Base-by-base conservation (phyloP, 2,113 vertebrate genomes). In the Oncorhynchus kisutch region DNA sequence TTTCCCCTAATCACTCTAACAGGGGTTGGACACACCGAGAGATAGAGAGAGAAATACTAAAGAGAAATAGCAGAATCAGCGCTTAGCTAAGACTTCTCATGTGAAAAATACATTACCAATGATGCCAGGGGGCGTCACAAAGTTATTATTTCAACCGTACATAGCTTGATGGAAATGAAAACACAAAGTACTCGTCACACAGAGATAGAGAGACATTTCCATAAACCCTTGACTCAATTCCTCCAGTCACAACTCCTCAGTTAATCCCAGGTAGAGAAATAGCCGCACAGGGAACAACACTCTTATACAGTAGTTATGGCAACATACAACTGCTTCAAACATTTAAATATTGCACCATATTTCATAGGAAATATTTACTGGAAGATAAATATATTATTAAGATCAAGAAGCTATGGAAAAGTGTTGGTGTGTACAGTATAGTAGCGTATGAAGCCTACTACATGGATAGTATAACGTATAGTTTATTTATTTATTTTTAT, bases 121-220 rank as follows among this genome's bases (percentile, higher is more conserved):
- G 22, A 70, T 83, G 77, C 77, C 78, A 81, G 77, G 82, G 72
- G 80, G 78, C 25, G 65, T 75, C 71, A 82, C 71, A 82, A 48
- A 76, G 75, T 76, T 76, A 77, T 77, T 75, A 78, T 82, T 69
- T 76, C 72, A 78, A 77, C 71, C 73, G 54, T 62, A 81, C 81
- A 75, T 14, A 80, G 81, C 67, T 34, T 20, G 64, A 65, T 84
- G 81, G 34, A 64, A 72, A 78, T 80, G 49, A 64, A 78, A 83
- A 78, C 71, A 75, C 72, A 78, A 73, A 74, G 31, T 76, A 84
- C 76, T 76, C 67, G 18, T 74, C 68, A 71, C 67, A 70, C 70
- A 60, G 31, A 72, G 75, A 67, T 29, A 59, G 24, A 49, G 22
- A 57, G 34, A 51, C 29, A 49, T 31, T 85, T 72, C 74, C 74